Evolutionary conservation across 1,140 invertebrate genomes (phyloP).

Genomic region (Geopemphigus sp.): DNA sequence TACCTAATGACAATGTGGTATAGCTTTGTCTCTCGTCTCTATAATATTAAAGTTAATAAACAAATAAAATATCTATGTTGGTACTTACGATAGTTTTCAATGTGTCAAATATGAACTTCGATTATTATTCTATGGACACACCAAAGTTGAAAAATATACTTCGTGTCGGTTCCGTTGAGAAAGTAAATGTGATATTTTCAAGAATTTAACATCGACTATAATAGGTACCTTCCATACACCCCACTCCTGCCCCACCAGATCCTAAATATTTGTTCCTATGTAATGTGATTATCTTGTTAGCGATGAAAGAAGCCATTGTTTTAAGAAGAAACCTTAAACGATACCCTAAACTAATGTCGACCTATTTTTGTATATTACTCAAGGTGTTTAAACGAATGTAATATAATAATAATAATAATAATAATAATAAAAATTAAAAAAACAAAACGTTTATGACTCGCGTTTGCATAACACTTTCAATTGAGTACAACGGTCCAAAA

Average conservation of each 20-base stretch:
- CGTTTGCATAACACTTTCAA: constrained; percentile 16
- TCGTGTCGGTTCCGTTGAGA: background rate
- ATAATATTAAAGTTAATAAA: background rate
- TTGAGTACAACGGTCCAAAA: background rate
- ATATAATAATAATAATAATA: background rate
- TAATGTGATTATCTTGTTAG: constrained; percentile 44
- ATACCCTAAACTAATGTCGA: constrained; percentile 30
- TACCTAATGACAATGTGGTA: background rate
- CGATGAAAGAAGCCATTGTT: constrained; percentile 44
- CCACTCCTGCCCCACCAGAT: background rate
- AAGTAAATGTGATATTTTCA: constrained; percentile 31
- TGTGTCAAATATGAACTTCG: background rate
- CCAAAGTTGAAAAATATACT: background rate
- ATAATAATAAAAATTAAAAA: background rate
- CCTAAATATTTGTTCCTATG: background rate
- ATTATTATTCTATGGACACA: background rate
- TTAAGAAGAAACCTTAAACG: constrained; percentile 40
- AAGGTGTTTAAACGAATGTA: background rate
- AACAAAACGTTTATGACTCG: constrained; percentile 7
- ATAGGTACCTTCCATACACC: background rate
- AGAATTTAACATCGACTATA: background rate
- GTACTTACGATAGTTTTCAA: constrained; percentile 5
- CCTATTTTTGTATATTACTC: constrained; percentile 12
- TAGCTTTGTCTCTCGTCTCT: constrained; percentile 15
- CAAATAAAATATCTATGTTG: constrained; percentile 8